Base-by-base conservation (phyloP, 1,140 invertebrate genomes). In the Zelostemma sp. region DNA sequence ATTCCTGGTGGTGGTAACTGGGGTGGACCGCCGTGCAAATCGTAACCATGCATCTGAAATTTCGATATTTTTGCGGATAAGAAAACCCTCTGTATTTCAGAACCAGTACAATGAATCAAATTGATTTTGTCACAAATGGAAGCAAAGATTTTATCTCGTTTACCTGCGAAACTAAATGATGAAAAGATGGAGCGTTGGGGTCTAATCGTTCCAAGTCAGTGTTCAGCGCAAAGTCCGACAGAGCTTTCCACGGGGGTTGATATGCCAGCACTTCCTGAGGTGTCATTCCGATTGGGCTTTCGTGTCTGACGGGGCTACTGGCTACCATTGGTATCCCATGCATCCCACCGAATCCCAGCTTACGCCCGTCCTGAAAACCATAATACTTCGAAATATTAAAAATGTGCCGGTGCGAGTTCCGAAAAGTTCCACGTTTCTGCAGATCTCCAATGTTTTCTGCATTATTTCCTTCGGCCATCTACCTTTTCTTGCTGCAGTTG, bases 291-390 rank as follows among this genome's bases (percentile, higher is more conserved):
- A 94, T 87, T 0, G 94, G 93, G 68, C 93, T 93, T 82, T 98
- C 96, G 83, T 98, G 96, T 28, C 94, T 89, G 1, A 98, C 96
- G 5, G 97, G 97, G 74, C 94, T 96, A 8, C 95, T 95, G 1
- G 97, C 97, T 15, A 99, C 95, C 92, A 99, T 95, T 0, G 96
- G 96, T 50, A 99, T 97, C 21, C 97, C 97, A 84, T 97, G 93
- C 91, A 97, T 96, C 40, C 90, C 89, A 61, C 93, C 94, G 80
- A 96, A 95, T 47, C 95, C 95, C 73, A 97, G 85, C 79, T 97
- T 95, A 55, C 95, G 90, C 58, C 96, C 96, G 86, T 97, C 96
- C 94, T 96, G 87, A 45, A 87, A 87, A 73, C 81, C 77, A 78
- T 77, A 83, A 71, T 72, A 79, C 69, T 79, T 78, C 73, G 70